phyloP scores from a whole-genome alignment of 1,140 invertebrate genomes.

The Meteorus sp. region DNA sequence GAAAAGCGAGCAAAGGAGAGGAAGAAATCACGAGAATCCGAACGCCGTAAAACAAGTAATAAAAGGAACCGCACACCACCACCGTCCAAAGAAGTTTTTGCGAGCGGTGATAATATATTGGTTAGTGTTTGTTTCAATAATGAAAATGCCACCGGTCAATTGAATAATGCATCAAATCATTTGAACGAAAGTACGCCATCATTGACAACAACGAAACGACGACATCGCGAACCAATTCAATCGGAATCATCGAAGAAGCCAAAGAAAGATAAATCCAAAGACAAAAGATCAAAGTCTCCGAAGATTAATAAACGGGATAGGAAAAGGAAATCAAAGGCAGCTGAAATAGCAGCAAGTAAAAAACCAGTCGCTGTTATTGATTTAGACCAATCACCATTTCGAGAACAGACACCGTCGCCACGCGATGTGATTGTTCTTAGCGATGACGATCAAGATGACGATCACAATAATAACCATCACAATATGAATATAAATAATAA shows the following conservation, averaged over 20 bases:
- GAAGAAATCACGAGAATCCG: slow-evolving; percentile 53
- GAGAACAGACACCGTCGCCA: slow-evolving; percentile 76
- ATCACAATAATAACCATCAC: slow-evolving; percentile 27
- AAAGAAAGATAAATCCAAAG: slow-evolving; percentile 55
- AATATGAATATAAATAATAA: slow-evolving; percentile 38
- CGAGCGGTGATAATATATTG: slow-evolving; percentile 87
- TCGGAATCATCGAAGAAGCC: slow-evolving; percentile 49
- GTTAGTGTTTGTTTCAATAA: slow-evolving; percentile 90
- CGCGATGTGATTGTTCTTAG: slow-evolving; percentile 79
- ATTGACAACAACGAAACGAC: slow-evolving; percentile 47
- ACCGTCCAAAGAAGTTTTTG: slow-evolving; percentile 86
- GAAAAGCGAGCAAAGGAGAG: slow-evolving; percentile 57
- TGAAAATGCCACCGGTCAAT: slow-evolving; percentile 59
- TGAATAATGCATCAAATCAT: slow-evolving; percentile 31
- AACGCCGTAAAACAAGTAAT: slow-evolving; percentile 60
- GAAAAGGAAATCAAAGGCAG: slow-evolving; percentile 60
- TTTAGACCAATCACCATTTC: slow-evolving; percentile 80
- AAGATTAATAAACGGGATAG: slow-evolving; percentile 55
- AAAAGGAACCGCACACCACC: slow-evolving; percentile 60
- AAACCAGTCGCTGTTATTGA: slow-evolving; percentile 85
- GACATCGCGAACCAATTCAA: slow-evolving; percentile 42
- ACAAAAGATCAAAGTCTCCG: slow-evolving; percentile 59
- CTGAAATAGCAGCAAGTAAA: slow-evolving; percentile 55
- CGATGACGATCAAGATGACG: slow-evolving; percentile 70
- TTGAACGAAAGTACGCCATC: slow-evolving; percentile 56